phyloP scores from a whole-genome alignment of 2,888 invertebrate genomes.

The Lamproptera curius region DNA sequence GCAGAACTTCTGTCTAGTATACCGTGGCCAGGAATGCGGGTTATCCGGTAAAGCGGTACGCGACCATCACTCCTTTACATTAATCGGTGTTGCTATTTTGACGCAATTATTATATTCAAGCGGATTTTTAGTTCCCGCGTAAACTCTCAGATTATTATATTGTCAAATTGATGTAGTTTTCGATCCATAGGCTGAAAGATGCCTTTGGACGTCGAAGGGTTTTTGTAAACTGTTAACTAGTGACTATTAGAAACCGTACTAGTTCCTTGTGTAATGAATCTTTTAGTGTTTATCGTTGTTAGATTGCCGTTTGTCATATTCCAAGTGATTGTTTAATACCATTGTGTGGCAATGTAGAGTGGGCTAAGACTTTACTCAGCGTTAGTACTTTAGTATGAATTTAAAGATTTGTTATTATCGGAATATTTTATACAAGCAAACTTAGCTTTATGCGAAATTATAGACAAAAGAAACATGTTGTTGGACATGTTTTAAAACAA shows the following conservation, averaged over 20 bases:
- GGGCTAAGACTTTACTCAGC: too few species aligned
- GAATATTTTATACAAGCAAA: too few species aligned
- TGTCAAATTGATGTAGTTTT: conserved; percentile 23
- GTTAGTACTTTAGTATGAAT: too few species aligned
- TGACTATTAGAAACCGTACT: conserved; percentile 27
- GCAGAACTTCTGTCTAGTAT: conserved; percentile 70
- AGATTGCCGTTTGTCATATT: background rate
- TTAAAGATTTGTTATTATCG: too few species aligned
- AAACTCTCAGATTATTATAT: conserved; percentile 27
- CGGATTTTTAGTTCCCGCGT: conserved; percentile 37
- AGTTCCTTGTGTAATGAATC: conserved; percentile 29
- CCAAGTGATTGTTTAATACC: background rate
- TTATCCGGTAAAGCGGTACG: conserved; percentile 36
- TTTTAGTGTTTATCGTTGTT: background rate
- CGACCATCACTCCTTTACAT: conserved; percentile 32
- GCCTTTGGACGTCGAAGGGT: conserved; percentile 23
- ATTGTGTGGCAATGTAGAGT: too few species aligned
- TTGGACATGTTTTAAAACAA: too few species aligned
- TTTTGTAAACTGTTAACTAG: conserved; percentile 40
- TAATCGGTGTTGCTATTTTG: conserved; percentile 42
- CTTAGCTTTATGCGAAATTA: too few species aligned
- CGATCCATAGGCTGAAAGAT: conserved; percentile 28
- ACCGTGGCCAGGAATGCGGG: conserved; percentile 61
- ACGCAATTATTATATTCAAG: conserved; percentile 36
- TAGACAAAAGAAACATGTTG: too few species aligned